A percentile compares a stretch with the other conserved stretches of the same genome.
These are phyloP conservation scores for Campylorhamphus procurvoides DNA, from an alignment of 2,113 vertebrate genomes.

Conservation along the genomic window DNA sequence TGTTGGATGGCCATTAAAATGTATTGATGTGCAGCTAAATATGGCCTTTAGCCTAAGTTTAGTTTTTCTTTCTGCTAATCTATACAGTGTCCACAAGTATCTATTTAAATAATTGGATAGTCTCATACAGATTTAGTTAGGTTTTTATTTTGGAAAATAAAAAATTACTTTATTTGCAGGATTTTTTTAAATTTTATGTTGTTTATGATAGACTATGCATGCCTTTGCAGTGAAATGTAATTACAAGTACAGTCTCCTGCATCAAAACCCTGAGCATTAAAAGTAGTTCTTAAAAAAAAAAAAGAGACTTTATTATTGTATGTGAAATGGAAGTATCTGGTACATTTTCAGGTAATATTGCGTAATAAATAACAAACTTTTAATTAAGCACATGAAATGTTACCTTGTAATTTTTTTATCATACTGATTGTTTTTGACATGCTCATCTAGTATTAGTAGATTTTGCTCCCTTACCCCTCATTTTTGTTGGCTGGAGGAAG, in stretches of 20 bases:
- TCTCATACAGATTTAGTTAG: not conserved
- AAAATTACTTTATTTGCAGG: not conserved
- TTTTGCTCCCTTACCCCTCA: not conserved
- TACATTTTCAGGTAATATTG: not conserved
- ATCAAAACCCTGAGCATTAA: not conserved
- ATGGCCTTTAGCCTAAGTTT: not conserved
- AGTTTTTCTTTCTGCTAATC: constrained; percentile 4
- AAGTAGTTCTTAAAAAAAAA: not conserved
- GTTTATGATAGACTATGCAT: not conserved
- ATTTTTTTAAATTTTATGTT: not conserved
- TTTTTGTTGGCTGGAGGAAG: not conserved
- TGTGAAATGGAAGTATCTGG: not conserved
- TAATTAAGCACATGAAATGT: not conserved
- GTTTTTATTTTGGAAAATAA: constrained; percentile 3
- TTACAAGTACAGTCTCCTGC: not conserved
- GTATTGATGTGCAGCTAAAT: not conserved
- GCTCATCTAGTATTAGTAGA: not conserved
- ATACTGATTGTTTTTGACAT: not conserved
- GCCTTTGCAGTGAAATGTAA: not conserved
- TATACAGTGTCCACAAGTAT: not conserved
- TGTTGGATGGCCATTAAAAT: not conserved
- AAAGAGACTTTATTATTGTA: not conserved
- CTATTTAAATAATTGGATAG: not conserved
- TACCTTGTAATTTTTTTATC: not conserved
- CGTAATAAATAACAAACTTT: not conserved